Base-by-base conservation (phyloP, 92 coral and sea anemone genomes). In the Isaurus tuberculatus region DNA sequence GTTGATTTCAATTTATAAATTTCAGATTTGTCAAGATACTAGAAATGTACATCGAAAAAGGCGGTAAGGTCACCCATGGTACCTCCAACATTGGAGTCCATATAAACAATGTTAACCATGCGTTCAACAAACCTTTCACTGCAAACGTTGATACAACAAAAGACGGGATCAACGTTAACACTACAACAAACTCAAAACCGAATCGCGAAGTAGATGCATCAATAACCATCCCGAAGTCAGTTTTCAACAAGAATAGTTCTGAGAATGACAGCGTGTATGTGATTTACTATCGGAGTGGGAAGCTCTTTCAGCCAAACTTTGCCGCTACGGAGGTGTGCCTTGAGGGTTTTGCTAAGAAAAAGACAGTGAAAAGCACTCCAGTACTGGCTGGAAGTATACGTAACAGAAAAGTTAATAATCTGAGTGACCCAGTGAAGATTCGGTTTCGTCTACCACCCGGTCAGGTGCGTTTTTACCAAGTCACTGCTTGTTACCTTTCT, bases 251-350 rank as follows among this genome's bases (percentile, higher is more conserved):
- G n/a, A 85, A 89, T 80, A 81, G 61, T n/a, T 70, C 97, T 2
- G 84, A 64, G 30, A 94, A 94, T 32, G 89, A 85, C 42, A 94
- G 94, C 8, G 92, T 97, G 73, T 89, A 82, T 51, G 91, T 97
- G 25, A 94, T 97, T n/a, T 97, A 97, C 84, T 97, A 97, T 86
- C 93, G 91, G 70, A 97, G 83, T 44, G 90, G 97, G 66, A 88
- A 90, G 2, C 94, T 97, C n/a, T 97, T 97, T 81, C 85, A 91
- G 75, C 94, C 97, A 0, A 92, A 91, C 25, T 95, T 86, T 70
- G 88, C 89, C 11, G 73, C 66, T 3, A 84, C 86, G 17, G 92
- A 92, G 75, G 90, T 89, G 34, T 97, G 99, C 51, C 43, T 63
- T 74, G 92, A 92, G 48, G 93, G 99, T 9, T 97, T 92, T 46